A percentile compares a stretch with the other conserved stretches of the same genome.
phyloP scores from a whole-genome alignment of 30 jellyfish, hydroid and myxozoan species.

The Pseudorhiza aurosa region DNA sequence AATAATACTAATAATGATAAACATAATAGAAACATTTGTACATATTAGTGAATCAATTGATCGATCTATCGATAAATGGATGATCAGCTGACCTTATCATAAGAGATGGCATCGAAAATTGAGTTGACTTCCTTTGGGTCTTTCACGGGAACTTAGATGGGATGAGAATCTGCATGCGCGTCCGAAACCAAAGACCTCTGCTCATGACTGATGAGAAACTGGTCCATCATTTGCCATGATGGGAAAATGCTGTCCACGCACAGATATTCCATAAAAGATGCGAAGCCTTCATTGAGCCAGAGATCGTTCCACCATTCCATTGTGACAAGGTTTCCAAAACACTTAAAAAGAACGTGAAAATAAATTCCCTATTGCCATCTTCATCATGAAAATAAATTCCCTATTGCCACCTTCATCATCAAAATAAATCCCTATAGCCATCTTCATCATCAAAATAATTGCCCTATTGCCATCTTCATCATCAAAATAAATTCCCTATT shows the following conservation, averaged over 20 bases:
- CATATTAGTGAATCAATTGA: no score
- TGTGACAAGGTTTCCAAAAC: slow-evolving; percentile 90
- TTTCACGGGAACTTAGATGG: slow-evolving; percentile 82
- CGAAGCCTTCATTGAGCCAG: slow-evolving; percentile 88
- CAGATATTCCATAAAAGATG: slow-evolving; percentile 76
- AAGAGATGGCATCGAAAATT: slow-evolving; percentile 84
- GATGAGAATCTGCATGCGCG: slow-evolving; percentile 85
- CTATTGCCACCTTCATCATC: no score
- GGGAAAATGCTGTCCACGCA: slow-evolving; percentile 67
- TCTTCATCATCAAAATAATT: no score
- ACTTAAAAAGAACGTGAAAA: no score
- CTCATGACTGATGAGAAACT: slow-evolving; percentile 56
- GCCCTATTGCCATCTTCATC: no score
- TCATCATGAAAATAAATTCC: no score
- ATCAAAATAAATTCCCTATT: no score
- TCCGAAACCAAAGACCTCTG: slow-evolving; percentile 75
- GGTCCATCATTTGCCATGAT: slow-evolving; percentile 93
- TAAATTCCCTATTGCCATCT: no score
- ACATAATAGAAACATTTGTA: no score
- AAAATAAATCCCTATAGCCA: no score
- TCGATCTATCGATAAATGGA: no score
- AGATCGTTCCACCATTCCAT: slow-evolving; percentile 96
- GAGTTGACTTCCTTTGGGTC: slow-evolving; percentile 85
- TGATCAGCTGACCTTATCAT: slow-evolving; percentile 98
- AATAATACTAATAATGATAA: no score